Percentiles rank a stretch among this genome's conserved stretches.
These are phyloP conservation scores for Empis livida DNA, from an alignment of 2,888 invertebrate species.

Conservation along the genomic window DNA sequence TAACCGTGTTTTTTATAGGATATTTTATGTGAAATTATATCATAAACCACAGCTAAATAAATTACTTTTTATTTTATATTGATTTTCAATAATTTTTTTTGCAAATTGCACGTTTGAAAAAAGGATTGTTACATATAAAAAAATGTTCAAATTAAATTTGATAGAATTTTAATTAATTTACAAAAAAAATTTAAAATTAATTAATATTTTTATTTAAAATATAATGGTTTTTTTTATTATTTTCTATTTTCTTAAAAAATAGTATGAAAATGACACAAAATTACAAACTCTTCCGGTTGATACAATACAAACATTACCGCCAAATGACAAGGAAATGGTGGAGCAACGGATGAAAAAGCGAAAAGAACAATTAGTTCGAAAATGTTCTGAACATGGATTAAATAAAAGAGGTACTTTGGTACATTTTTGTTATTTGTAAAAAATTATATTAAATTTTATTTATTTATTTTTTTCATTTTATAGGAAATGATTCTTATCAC, in stretches of 20 bases:
- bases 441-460: background rate
- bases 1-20: too few species aligned
- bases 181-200: too few species aligned
- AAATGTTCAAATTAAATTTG: too few species aligned
- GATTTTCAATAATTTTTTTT: too few species aligned
- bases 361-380: conserved; percentile 29
- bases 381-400: conserved; percentile 32
- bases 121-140: too few species aligned
- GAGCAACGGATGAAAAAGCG: conserved; percentile 34
- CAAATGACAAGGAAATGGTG: conserved; percentile 32
- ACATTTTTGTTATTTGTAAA: background rate
- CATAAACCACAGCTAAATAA: too few species aligned
- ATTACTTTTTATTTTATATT: too few species aligned
- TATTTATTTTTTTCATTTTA: conserved; percentile 4
- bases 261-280: conserved; percentile 34
- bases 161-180: too few species aligned
- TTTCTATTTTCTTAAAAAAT: background rate
- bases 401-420: conserved; percentile 26
- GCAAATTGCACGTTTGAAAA: too few species aligned
- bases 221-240: too few species aligned
- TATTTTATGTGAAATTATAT: too few species aligned
- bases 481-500: conserved; percentile 35
- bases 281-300: conserved; percentile 32
- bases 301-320: conserved; percentile 30
- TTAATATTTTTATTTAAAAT: too few species aligned